phyloP scores from a whole-genome alignment of 2,888 invertebrate species.

The Pristionchus arcanus region DNA sequence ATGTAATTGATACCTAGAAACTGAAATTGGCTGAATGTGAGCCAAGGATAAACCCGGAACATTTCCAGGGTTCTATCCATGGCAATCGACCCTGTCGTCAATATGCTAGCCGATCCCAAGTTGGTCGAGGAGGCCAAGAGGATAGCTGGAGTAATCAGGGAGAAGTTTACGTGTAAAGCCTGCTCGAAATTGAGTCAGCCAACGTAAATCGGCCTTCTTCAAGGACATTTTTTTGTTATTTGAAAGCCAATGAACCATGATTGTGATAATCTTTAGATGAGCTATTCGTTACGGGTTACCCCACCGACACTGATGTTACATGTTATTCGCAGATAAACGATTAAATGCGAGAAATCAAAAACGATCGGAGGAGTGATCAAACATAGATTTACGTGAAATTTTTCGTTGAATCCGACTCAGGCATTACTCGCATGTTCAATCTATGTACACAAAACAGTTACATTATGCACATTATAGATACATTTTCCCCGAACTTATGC shows the following conservation, averaged over 20 bases:
- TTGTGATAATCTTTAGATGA: not conserved
- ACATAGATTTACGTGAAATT: too few species aligned
- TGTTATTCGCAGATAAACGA: too few species aligned
- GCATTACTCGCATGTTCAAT: too few species aligned
- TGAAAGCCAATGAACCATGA: not conserved
- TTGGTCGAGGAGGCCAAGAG: conserved; percentile 33
- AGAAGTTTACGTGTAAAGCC: not conserved
- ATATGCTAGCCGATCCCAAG: conserved; percentile 66
- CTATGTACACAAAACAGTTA: too few species aligned
- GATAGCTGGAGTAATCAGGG: not conserved
- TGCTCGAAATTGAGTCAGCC: not conserved
- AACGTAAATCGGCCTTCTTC: not conserved
- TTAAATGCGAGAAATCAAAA: too few species aligned
- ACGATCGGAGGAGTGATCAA: too few species aligned
- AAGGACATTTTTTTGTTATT: not conserved
- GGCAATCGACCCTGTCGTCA: conserved; percentile 73
- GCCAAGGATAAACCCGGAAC: not conserved
- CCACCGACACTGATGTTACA: too few species aligned
- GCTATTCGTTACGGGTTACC: too few species aligned
- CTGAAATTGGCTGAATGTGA: not conserved
- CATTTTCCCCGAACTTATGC: too few species aligned
- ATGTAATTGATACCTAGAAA: too few species aligned
- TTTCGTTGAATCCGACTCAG: too few species aligned
- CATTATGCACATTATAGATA: too few species aligned
- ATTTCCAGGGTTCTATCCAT: conserved; percentile 67